Evolutionary conservation across 2,113 vertebrate genomes (phyloP), one percentile per base, ranked within the genome.

Genomic region (Holacanthus passer): DNA sequence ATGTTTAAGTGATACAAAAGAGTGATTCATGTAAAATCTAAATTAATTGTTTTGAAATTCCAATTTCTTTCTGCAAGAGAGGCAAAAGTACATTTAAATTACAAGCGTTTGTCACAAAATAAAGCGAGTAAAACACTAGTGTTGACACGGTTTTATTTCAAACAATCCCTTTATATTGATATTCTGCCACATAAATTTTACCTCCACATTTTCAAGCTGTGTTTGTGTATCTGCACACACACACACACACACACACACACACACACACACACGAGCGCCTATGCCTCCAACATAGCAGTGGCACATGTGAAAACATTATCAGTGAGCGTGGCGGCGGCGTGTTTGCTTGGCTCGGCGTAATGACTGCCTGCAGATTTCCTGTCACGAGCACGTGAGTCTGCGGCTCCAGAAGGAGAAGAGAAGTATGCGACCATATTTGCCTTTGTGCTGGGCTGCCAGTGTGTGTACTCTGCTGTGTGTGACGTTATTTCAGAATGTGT

Each of bases 381-480:
- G 88, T 91, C 93, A 94, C 77, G 79, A 86, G 87, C 87, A 85
- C 5, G 76, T 62, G 81, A 82, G 87, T 83, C 83, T 83, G 64
- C n/a, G 16, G 87, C 91, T 87, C 82, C 69, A 69, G 85, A 70
- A 89, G 82, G 79, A 88, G 73, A 64, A 58, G 77, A 69, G 81
- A 91, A 81, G 77, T 48, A 84, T 81, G 88, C 87, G 43, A 84
- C 84, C 89, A 76, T 95, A 90, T 96, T 95, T 96, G 94, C 93
- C 89, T 95, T 93, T 90, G 94, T 92, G 93, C 91, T 85, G 82
- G 55, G 79, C 84, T 81, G 85, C 80, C 77, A 56, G 83, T 88
- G 83, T 94, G 91, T 94, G 94, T 95, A 92, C 92, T 91, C 87
- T 93, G 87, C 88, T 27, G 87, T 88, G 94, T 94, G 91, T 95